phyloP scores from a whole-genome alignment of 2,113 vertebrate species.

The Oncorhynchus tshawytscha region DNA sequence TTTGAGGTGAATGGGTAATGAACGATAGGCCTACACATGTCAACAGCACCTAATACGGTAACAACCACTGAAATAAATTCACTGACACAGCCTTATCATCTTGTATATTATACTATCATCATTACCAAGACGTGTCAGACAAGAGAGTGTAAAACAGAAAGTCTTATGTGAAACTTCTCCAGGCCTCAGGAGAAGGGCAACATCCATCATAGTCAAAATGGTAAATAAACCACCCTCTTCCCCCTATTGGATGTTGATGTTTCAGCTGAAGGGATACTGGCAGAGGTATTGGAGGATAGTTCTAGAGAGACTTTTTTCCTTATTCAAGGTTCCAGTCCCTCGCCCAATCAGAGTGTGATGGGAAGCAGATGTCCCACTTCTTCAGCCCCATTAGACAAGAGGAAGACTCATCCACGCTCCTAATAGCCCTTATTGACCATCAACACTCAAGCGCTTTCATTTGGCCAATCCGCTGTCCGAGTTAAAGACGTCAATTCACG shows the following conservation, averaged over 20 bases:
- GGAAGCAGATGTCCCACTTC: slow-evolving; percentile 44
- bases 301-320: slow-evolving; percentile 21
- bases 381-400: slow-evolving; percentile 19
- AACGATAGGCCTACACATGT: background rate
- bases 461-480: background rate
- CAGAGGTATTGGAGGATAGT: background rate
- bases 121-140: background rate
- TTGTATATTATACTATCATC: background rate
- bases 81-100: background rate
- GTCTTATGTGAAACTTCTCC: slow-evolving; percentile 9
- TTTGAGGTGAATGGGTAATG: background rate
- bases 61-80: background rate
- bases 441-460: slow-evolving; percentile 28
- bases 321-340: slow-evolving; percentile 6
- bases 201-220: slow-evolving; percentile 19
- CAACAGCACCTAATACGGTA: background rate
- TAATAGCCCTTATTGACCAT: slow-evolving; percentile 41
- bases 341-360: slow-evolving; percentile 31
- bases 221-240: slow-evolving; percentile 18
- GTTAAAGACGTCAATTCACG: slow-evolving; percentile 17
- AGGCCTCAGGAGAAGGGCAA: background rate
- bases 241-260: slow-evolving; percentile 3
- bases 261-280: slow-evolving; percentile 10
- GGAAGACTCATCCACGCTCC: slow-evolving; percentile 17
- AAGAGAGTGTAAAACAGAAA: slow-evolving; percentile 5